A percentile compares a stretch with the other conserved stretches of the same genome.
Evolutionary conservation across 2,888 invertebrate genomes (phyloP).

Genomic region (Candidula unifasciata): DNA sequence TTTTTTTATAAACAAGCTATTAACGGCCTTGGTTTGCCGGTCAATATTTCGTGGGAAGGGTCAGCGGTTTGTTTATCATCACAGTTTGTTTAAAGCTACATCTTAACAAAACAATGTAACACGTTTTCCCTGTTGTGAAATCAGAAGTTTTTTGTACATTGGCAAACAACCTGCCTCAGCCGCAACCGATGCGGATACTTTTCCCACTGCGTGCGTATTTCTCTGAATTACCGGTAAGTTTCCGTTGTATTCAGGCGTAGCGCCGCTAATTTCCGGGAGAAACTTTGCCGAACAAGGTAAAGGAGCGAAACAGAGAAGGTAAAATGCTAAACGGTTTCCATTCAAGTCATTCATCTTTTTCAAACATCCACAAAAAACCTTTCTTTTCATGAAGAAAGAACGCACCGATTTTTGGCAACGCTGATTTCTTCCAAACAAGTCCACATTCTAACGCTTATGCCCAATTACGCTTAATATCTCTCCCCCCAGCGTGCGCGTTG

Average conservation of each 20-base stretch:
- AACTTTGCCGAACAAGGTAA: not conserved
- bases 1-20: slow-evolving; percentile 22
- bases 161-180: not conserved
- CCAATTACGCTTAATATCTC: not conserved
- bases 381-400: not conserved
- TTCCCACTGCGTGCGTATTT: slow-evolving; percentile 5
- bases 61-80: not conserved
- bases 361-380: slow-evolving; percentile 29
- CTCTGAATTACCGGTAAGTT: slow-evolving; percentile 33
- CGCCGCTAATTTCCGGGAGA: slow-evolving; percentile 35
- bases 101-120: not conserved
- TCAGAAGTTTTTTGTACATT: not conserved
- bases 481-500: not conserved
- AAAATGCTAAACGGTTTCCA: slow-evolving; percentile 17
- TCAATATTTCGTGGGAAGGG: not conserved
- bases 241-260: slow-evolving; percentile 24
- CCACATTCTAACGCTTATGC: not conserved
- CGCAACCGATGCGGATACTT: not conserved
- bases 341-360: not conserved
- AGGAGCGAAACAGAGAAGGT: not conserved
- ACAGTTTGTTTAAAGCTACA: not conserved
- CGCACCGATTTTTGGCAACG: not conserved
- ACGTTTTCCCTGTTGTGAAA: not conserved
- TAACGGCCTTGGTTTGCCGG: not conserved
- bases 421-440: not conserved